These are phyloP conservation scores for Butorides virescens DNA, from an alignment of 2,113 vertebrate genomes.

Conservation along the genomic window DNA sequence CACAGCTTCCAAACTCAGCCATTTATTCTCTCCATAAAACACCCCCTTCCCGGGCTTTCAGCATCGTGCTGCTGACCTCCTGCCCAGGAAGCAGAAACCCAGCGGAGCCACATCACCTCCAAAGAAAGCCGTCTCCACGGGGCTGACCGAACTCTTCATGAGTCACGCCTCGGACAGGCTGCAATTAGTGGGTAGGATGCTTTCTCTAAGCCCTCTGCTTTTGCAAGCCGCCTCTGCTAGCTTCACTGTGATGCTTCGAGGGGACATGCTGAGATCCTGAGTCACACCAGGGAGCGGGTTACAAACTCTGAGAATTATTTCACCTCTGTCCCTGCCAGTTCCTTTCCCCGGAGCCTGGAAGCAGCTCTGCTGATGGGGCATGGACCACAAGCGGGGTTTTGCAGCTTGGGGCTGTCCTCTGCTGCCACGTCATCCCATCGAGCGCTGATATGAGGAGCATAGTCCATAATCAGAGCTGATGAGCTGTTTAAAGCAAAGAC, in stretches of 20 bases:
- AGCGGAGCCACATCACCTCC: not conserved
- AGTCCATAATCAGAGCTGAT: not conserved
- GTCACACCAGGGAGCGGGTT: not conserved
- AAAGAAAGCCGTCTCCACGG: no score
- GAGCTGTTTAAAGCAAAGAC: not conserved
- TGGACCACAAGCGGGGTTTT: accelerated
- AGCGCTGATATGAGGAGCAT: not conserved
- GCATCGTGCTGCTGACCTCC: not conserved
- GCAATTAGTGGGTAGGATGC: not conserved
- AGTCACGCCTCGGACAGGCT: not conserved
- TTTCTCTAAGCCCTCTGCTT: not conserved
- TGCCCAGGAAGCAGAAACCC: not conserved
- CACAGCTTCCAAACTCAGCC: not conserved
- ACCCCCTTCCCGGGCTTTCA: not conserved
- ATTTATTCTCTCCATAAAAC: not conserved
- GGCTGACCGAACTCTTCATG: not conserved
- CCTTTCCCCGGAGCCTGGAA: not conserved
- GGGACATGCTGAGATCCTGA: not conserved
- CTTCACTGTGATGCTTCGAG: not conserved
- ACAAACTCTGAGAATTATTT: not conserved
- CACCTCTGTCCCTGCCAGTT: not conserved
- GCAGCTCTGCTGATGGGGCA: not conserved
- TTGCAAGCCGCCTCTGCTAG: not conserved
- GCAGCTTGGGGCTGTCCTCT: not conserved
- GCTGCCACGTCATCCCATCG: accelerated